A percentile compares a stretch with the other conserved stretches of the same genome.
phyloP scores from a whole-genome alignment of 2,797 vertebrate genomes.

The Ceryle rudis region DNA sequence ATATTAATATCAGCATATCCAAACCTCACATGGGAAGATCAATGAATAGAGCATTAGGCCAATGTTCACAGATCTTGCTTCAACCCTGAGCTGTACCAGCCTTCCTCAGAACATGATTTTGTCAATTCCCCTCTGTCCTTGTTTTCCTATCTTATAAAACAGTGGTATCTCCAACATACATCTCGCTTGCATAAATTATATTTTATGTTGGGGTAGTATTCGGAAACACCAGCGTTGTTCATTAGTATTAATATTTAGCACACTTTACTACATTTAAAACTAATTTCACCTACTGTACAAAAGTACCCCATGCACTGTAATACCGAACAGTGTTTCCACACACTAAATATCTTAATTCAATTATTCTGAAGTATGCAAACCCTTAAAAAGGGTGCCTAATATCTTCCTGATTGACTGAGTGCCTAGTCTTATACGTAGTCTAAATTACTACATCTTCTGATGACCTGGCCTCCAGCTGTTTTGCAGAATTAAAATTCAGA shows the following conservation, averaged over 20 bases:
- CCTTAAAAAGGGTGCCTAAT: neutral
- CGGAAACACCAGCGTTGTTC: neutral
- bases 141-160: neutral
- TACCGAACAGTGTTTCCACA: neutral
- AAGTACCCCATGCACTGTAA: neutral
- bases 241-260: neutral
- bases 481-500: neutral
- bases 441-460: neutral
- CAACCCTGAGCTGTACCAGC: neutral
- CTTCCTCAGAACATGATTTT: neutral
- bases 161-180: neutral
- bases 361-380: neutral
- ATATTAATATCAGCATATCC: neutral
- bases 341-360: neutral
- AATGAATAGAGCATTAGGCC: neutral
- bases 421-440: neutral
- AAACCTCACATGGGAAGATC: neutral
- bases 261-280: neutral
- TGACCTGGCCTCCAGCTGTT: neutral
- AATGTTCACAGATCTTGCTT: neutral
- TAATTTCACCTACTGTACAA: neutral
- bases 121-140: neutral
- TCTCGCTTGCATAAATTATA: neutral
- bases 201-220: neutral
- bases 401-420: neutral